These are phyloP conservation scores for Meloidogyne floridensis DNA, from an alignment of 1,140 invertebrate genomes.

Conservation along the genomic window DNA sequence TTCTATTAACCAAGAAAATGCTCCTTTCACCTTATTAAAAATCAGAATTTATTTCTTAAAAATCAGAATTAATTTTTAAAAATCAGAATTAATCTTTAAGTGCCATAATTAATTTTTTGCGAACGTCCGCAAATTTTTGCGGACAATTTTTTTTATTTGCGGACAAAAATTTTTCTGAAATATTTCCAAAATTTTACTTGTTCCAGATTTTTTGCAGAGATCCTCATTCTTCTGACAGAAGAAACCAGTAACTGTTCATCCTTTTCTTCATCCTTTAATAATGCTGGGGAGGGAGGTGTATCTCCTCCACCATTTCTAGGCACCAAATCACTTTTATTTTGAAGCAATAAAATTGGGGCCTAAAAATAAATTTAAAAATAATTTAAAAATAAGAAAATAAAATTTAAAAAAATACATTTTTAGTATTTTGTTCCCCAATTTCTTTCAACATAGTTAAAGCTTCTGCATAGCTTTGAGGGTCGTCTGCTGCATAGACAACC, in stretches of 20 bases:
- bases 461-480: conserved; percentile 52
- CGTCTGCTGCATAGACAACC: conserved; percentile 59
- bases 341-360: conserved; percentile 54
- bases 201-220: conserved; percentile 50
- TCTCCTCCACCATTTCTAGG: neutral
- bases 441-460: conserved; percentile 56
- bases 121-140: too few relatives aligned
- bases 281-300: neutral
- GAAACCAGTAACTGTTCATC: conserved; percentile 13
- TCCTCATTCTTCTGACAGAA: conserved; percentile 28
- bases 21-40: conserved; percentile 41
- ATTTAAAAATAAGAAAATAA: neutral
- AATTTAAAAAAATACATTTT: conserved; percentile 45
- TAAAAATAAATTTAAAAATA: conserved; percentile 26
- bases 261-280: conserved; percentile 26
- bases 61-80: too few relatives aligned
- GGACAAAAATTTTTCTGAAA: neutral
- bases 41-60: too few relatives aligned
- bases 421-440: conserved; percentile 52
- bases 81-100: too few relatives aligned
- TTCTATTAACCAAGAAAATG: conserved; percentile 45
- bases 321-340: conserved; percentile 52
- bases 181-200: conserved; percentile 37
- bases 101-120: too few relatives aligned
- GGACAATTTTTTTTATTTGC: conserved; percentile 3